These are phyloP conservation scores for Sebastes melanostomus DNA, from an alignment of 2,797 vertebrate genomes.

Conservation along the genomic window DNA sequence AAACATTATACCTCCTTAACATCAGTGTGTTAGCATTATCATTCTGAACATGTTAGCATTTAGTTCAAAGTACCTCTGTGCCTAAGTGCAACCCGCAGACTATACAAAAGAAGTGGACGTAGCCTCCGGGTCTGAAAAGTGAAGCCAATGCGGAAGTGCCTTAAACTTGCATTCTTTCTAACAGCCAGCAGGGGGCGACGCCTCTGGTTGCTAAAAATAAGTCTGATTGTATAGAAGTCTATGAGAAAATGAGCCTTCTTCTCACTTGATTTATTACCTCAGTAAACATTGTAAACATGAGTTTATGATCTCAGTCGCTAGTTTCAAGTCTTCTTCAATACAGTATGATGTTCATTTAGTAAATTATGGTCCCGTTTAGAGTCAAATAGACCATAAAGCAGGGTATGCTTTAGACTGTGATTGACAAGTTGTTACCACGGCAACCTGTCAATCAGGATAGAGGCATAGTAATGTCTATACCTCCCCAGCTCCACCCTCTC, in stretches of 20 bases:
- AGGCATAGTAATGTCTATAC: not conserved
- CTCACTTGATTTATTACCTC: too few relatives aligned
- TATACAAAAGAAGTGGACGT: too few relatives aligned
- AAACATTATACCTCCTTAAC: not conserved
- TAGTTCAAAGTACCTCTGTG: not conserved
- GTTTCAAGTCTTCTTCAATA: too few relatives aligned
- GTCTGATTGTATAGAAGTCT: not conserved
- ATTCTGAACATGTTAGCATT: not conserved
- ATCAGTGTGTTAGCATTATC: not conserved
- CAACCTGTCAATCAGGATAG: not conserved
- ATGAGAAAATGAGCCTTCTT: not conserved
- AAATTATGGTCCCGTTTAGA: too few relatives aligned
- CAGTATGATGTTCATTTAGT: too few relatives aligned
- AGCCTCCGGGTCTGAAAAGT: too few relatives aligned
- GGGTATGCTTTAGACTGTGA: not conserved
- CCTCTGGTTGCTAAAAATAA: not conserved
- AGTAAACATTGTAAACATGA: rapidly evolving
- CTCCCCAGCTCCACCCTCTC: not conserved
- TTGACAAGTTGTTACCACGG: not conserved
- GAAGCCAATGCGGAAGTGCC: not conserved
- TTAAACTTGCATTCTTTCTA: not conserved
- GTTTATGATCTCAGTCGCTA: too few relatives aligned
- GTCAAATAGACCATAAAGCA: not conserved
- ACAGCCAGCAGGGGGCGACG: not conserved
- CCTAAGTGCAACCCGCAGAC: not conserved